Evolutionary conservation across 53 echinoderm and acorn worm species (phyloP), one percentile per base, ranked within the genome.

Genomic region (Luidia sarsii): DNA sequence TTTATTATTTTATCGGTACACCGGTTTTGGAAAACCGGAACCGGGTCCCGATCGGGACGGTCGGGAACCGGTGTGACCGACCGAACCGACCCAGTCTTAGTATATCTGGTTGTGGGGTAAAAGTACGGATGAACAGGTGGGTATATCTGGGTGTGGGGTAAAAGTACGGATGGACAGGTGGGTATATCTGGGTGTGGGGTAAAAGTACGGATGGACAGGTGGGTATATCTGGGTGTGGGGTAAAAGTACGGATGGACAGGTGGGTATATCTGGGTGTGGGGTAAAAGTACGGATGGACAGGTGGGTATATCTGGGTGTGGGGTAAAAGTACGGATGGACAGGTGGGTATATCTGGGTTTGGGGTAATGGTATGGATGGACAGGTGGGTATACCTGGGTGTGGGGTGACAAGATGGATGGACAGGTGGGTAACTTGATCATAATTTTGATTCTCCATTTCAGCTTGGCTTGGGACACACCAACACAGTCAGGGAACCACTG

Each of bases 191-290:
- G n/a, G n/a, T n/a, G n/a, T n/a, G n/a, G n/a, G n/a, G n/a, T n/a
- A n/a, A n/a, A n/a, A n/a, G n/a, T n/a, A n/a, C n/a, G n/a, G n/a
- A n/a, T n/a, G n/a, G n/a, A n/a, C n/a, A n/a, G n/a, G 89, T 16
- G 99, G 99, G 6, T 91, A 91, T 67, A 91, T 99, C n/a, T 99
- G 93, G 93, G 94, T 91, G 2, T 99, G 99, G 99, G 99, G 99
- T 16, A 91, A 83, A 64, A 99, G 94, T 54, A 87, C 87, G 65
- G 99, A 99, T 37, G 99, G 99, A 61, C 99, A 99, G 87, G 89
- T 16, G 99, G 99, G 6, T 91, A 91, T 67, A 91, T 99, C n/a
- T 99, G 93, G 93, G 94, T 91, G 2, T 99, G 99, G 99, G 99
- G 99, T 16, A 91, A 83, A 64, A 99, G 94, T 54, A 87, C 87